Conservation (phyloP, 2,113 vertebrate species). For the Sphaerodactylus townsendi region DNA sequence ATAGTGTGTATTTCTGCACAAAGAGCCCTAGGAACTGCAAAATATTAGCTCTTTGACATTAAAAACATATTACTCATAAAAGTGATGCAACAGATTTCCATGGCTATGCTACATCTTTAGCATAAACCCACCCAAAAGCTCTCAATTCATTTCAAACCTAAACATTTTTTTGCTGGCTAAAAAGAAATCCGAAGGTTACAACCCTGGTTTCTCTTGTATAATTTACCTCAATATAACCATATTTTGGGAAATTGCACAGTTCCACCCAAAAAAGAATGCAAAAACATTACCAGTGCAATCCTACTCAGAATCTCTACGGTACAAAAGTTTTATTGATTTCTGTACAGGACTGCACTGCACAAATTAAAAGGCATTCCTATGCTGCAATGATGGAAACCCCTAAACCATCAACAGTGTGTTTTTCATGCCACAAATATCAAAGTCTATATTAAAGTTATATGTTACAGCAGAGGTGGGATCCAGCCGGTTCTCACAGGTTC, state of each 20-base stretch:
- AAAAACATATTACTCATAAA: background rate
- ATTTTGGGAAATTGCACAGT: background rate
- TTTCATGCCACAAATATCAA: too few relatives aligned
- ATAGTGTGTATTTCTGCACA: background rate
- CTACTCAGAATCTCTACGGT: too few relatives aligned
- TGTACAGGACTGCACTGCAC: too few relatives aligned
- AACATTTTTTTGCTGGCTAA: background rate
- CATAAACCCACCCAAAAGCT: background rate
- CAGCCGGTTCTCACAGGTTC: too few relatives aligned
- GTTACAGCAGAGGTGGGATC: too few relatives aligned
- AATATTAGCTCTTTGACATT: background rate
- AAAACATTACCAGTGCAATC: background rate
- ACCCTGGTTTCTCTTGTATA: background rate
- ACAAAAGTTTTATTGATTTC: too few relatives aligned
- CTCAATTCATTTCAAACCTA: background rate
- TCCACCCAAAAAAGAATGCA: background rate
- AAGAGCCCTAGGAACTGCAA: background rate
- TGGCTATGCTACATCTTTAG: background rate
- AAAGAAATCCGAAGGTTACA: background rate
- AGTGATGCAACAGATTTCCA: background rate
- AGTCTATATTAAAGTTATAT: too few relatives aligned
- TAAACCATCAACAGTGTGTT: too few relatives aligned
- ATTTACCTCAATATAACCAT: too few relatives aligned
- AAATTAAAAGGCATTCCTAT: too few relatives aligned
- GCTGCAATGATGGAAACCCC: too few relatives aligned